A percentile compares a stretch with the other conserved stretches of the same genome.
These are phyloP conservation scores for Noctua janthina DNA, from an alignment of 2,888 invertebrate genomes.

Conservation along the genomic window DNA sequence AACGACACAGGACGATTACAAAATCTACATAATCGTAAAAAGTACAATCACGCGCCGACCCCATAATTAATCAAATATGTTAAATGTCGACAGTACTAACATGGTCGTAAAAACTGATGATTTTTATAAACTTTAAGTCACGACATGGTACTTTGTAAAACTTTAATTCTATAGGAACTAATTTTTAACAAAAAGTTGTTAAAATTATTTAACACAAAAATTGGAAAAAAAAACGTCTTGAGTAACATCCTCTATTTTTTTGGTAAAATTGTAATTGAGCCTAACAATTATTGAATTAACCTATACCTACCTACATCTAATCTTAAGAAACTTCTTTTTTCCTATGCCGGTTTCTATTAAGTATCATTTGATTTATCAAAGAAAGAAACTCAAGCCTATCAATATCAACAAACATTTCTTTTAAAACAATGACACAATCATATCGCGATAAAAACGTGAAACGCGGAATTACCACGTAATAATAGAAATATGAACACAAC, in stretches of 20 bases:
- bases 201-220: neutral
- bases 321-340: neutral
- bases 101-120: conserved; percentile 39
- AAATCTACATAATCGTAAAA: conserved; percentile 37
- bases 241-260: conserved; percentile 2
- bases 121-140: conserved; percentile 53
- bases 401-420: conserved; percentile 47
- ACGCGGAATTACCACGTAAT: conserved; percentile 59
- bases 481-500: conserved; percentile 59
- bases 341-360: neutral
- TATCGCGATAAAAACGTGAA: conserved; percentile 62
- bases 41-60: conserved; percentile 32
- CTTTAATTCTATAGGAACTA: conserved; percentile 34
- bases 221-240: neutral
- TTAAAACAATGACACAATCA: conserved; percentile 52
- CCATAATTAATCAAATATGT: conserved; percentile 63
- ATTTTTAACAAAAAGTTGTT: conserved; percentile 31
- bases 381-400: conserved; percentile 25
- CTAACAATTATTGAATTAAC: neutral
- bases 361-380: conserved; percentile 13
- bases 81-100: conserved; percentile 34
- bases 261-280: conserved; percentile 1
- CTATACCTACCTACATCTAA: neutral
- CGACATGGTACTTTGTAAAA: conserved; percentile 48
- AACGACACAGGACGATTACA: conserved; percentile 13